Conservation (phyloP, 2,113 vertebrate genomes). For the Tragelaphus buxtoni region DNA sequence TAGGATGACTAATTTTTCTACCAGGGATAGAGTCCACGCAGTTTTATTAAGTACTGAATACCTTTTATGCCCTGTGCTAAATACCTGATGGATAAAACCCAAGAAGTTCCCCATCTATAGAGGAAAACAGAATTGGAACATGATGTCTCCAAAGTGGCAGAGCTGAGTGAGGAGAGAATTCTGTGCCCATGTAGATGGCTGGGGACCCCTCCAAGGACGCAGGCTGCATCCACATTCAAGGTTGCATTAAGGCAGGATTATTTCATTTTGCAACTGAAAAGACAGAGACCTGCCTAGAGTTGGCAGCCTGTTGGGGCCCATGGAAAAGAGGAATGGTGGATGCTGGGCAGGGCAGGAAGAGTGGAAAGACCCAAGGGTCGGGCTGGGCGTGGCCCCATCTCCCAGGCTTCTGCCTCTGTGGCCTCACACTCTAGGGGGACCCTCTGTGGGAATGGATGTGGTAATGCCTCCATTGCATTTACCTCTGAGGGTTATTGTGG, state of each 20-base stretch:
- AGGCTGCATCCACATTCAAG: neutral
- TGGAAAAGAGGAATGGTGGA: neutral
- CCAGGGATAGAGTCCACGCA: neutral
- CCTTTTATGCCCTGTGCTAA: neutral
- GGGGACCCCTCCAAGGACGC: neutral
- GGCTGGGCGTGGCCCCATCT: rapidly evolving
- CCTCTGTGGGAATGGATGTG: rapidly evolving
- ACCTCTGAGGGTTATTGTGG: neutral
- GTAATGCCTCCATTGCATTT: rapidly evolving
- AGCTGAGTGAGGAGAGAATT: neutral
- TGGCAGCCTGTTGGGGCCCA: neutral
- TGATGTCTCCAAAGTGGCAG: neutral
- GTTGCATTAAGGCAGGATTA: neutral
- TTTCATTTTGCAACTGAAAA: neutral
- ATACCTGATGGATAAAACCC: neutral
- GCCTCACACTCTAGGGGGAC: neutral
- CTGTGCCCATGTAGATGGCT: rapidly evolving
- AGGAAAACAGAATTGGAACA: neutral
- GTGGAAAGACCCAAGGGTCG: neutral
- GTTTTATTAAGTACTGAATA: neutral
- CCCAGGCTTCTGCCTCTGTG: neutral
- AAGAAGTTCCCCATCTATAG: neutral
- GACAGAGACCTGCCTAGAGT: neutral
- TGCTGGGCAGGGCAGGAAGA: neutral
- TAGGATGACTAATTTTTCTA: neutral